Evolutionary conservation across 2,113 vertebrate genomes (phyloP).

Genomic region (Phycodurus eques): DNA sequence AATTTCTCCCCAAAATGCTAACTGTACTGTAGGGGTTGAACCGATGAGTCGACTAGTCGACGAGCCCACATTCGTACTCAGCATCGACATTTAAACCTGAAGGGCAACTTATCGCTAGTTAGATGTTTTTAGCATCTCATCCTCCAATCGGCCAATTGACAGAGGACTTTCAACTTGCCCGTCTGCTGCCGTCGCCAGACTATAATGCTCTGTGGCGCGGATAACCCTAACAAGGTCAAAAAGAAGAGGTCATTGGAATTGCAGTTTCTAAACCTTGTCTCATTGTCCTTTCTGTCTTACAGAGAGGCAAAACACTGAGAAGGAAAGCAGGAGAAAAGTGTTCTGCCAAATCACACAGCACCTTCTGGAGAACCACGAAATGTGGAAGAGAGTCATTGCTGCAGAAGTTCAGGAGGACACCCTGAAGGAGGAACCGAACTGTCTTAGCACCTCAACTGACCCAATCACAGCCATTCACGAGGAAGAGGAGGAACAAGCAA

Average conservation of each 20-base stretch:
- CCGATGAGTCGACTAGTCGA: too few relatives aligned
- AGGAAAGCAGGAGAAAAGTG: slow-evolving; percentile 78
- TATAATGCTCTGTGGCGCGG: too few relatives aligned
- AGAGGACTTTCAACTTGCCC: too few relatives aligned
- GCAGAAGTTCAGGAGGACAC: slow-evolving; percentile 70
- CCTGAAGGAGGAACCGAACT: slow-evolving; percentile 65
- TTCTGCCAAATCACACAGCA: slow-evolving; percentile 93
- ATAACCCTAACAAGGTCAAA: not conserved
- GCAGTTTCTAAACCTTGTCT: not conserved
- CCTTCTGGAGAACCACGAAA: slow-evolving; percentile 90
- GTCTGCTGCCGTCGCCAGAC: too few relatives aligned
- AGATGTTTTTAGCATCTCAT: too few relatives aligned
- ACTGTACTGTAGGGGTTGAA: too few relatives aligned
- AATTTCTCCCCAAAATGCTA: too few relatives aligned
- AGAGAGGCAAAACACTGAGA: slow-evolving; percentile 80
- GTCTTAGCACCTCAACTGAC: slow-evolving; percentile 71
- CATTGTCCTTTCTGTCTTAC: slow-evolving; percentile 42
- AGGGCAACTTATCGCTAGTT: too few relatives aligned
- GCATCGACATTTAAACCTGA: too few relatives aligned
- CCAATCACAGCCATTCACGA: slow-evolving; percentile 88
- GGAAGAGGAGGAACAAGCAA: slow-evolving; percentile 83
- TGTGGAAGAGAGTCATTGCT: slow-evolving; percentile 91
- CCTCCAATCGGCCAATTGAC: too few relatives aligned
- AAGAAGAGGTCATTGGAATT: not conserved
- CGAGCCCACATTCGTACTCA: too few relatives aligned